phyloP scores from a whole-genome alignment of 2,113 vertebrate genomes.

The Bujurquina vittata region DNA sequence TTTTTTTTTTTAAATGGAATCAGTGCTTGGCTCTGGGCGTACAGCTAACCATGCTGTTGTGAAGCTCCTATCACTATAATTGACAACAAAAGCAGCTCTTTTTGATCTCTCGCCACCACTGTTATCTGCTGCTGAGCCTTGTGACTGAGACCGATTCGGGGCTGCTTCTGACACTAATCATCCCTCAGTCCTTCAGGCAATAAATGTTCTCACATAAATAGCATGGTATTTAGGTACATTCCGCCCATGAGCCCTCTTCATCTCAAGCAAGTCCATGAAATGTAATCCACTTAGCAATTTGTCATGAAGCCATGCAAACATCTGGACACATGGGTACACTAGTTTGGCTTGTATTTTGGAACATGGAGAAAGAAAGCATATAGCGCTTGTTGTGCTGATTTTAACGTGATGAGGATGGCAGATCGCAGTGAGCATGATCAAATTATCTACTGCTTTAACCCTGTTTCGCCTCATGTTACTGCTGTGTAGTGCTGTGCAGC shows the following conservation, averaged over 20 bases:
- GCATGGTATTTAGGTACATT: not conserved
- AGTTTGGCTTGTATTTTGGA: not conserved
- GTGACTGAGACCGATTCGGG: conserved; percentile 24
- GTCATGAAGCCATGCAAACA: not conserved
- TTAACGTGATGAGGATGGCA: not conserved
- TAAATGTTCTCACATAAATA: conserved; percentile 18
- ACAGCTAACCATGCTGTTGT: not conserved
- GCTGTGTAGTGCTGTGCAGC: not conserved
- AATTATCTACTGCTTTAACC: not conserved
- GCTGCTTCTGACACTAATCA: conserved; percentile 17
- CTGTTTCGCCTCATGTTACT: not conserved
- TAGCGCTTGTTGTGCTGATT: not conserved
- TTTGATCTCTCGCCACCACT: not conserved
- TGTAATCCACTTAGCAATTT: not conserved
- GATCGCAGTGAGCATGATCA: not conserved
- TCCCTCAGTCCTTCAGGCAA: conserved; percentile 7
- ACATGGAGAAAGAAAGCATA: not conserved
- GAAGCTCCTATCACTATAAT: not conserved
- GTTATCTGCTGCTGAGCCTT: conserved; percentile 19
- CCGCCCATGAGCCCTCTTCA: not conserved
- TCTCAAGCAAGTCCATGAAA: not conserved
- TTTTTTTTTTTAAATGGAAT: not conserved
- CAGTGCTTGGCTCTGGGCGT: not conserved
- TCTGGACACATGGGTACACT: not conserved
- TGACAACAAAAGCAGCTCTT: conserved; percentile 5